Evolutionary conservation across 2,797 vertebrate genomes (phyloP).

Genomic region (Phataginus tetradactyla): DNA sequence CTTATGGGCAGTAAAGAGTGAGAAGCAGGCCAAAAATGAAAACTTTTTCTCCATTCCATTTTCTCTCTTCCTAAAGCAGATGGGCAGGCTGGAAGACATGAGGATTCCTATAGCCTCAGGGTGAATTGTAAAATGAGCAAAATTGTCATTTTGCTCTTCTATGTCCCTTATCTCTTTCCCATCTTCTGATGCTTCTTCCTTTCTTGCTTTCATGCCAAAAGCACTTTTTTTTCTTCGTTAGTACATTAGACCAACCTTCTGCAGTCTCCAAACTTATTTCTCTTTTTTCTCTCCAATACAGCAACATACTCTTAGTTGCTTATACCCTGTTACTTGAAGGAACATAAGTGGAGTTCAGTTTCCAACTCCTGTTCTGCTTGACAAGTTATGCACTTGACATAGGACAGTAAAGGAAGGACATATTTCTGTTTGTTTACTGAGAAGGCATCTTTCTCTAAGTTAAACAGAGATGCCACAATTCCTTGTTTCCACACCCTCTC

Average conservation of each 20-base stretch:
- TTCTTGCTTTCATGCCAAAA: background rate
- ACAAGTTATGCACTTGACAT: background rate
- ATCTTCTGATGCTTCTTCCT: background rate
- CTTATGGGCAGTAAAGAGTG: background rate
- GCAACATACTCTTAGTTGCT: no score
- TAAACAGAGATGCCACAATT: background rate
- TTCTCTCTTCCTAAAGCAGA: background rate
- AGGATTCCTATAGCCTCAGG: background rate
- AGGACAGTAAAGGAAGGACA: background rate
- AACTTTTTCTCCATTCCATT: background rate
- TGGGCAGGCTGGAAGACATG: background rate
- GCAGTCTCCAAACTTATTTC: background rate
- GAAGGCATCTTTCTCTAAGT: background rate
- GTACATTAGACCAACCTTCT: background rate
- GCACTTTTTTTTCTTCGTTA: background rate
- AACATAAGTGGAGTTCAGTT: background rate
- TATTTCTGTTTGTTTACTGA: background rate
- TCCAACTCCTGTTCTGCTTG: background rate
- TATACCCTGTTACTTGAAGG: background rate
- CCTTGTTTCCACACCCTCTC: background rate
- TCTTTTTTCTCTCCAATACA: background rate
- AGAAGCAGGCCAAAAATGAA: background rate
- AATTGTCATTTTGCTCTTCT: background rate
- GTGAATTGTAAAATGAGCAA: conserved; percentile 16
- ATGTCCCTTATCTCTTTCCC: background rate